Conservation (phyloP, 2,113 vertebrate species). For the Vulpes vulpes region DNA sequence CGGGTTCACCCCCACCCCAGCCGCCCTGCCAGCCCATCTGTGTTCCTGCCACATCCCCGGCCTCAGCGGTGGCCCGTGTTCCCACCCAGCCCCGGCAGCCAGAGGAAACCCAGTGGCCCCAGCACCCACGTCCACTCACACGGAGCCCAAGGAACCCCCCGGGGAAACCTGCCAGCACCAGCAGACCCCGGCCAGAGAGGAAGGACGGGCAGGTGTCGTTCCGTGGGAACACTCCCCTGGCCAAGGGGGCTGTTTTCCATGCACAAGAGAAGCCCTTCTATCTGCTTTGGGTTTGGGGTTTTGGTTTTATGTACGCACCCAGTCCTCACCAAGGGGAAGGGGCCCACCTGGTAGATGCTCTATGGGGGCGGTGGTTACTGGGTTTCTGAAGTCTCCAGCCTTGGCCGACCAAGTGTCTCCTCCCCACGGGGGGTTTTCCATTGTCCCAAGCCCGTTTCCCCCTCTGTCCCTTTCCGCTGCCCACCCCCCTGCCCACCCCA, state of each 20-base stretch:
- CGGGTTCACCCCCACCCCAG: neutral
- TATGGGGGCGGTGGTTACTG: conserved; percentile 12
- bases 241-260: neutral
- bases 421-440: neutral
- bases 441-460: accelerated
- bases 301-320: conserved; percentile 1
- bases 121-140: neutral
- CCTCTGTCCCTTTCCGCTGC: no score
- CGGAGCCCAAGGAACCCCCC: neutral
- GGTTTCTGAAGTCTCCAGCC: conserved; percentile 51
- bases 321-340: conserved; percentile 55
- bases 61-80: neutral
- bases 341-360: conserved; percentile 43
- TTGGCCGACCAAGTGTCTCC: neutral
- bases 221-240: conserved; percentile 61
- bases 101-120: neutral
- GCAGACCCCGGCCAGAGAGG: accelerated
- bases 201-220: neutral
- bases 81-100: neutral
- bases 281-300: neutral
- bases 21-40: neutral
- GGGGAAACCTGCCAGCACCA: neutral
- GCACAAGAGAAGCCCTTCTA: neutral
- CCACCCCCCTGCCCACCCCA: no score
- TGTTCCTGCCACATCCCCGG: neutral